Evolutionary conservation across 2,888 invertebrate genomes (phyloP).

Genomic region (Zele albiditarsus): DNA sequence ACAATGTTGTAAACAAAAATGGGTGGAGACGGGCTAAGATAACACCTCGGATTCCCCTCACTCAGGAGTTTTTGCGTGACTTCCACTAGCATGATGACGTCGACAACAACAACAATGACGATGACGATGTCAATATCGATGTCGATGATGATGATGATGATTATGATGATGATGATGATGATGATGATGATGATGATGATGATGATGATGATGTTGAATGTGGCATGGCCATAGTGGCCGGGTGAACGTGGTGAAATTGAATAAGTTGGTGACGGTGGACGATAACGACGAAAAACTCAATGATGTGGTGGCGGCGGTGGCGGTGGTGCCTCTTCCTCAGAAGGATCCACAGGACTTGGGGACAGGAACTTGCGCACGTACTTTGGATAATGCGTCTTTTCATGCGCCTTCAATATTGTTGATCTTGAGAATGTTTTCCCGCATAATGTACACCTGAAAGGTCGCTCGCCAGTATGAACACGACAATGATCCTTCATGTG

Average conservation of each 20-base stretch:
- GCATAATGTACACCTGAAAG: constrained; percentile 90
- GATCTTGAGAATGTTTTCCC: constrained; percentile 94
- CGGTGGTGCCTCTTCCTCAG: constrained; percentile 80
- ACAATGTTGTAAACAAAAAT: not conserved
- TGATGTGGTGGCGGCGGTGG: constrained; percentile 66
- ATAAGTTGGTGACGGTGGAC: constrained; percentile 29
- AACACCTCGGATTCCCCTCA: constrained; percentile 30
- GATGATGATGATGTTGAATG: constrained; percentile 1
- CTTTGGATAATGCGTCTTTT: constrained; percentile 94
- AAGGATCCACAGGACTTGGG: constrained; percentile 88
- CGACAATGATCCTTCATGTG: constrained; percentile 97
- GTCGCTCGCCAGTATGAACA: constrained; percentile 92
- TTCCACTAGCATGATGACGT: constrained; percentile 3
- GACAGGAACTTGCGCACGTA: constrained; percentile 92
- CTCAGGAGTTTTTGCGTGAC: not conserved
- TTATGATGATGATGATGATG: not conserved
- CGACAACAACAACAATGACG: not conserved
- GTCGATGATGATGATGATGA: not conserved
- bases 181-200: not conserved
- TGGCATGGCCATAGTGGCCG: constrained; percentile 32
- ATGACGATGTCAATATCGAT: too few relatives aligned
- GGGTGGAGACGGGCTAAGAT: constrained; percentile 19
- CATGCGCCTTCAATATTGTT: constrained; percentile 92
- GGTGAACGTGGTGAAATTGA: constrained; percentile 34
- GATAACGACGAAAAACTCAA: constrained; percentile 57